A percentile compares a stretch with the other conserved stretches of the same genome.
These are phyloP conservation scores for Caenorhabditis drosophilae DNA, from an alignment of 2,888 invertebrate genomes.

Conservation along the genomic window DNA sequence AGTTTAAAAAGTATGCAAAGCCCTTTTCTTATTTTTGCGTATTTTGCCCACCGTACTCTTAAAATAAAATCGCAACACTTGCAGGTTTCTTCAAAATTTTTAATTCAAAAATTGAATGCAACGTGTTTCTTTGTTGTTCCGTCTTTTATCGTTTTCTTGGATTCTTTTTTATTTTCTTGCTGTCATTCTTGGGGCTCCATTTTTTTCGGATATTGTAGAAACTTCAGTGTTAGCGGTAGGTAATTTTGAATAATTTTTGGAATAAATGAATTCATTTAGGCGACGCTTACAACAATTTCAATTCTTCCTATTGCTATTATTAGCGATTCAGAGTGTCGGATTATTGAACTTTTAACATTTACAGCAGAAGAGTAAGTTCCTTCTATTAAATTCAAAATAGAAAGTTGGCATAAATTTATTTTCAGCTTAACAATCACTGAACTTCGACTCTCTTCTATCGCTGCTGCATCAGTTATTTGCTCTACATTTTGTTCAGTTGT, in stretches of 20 bases:
- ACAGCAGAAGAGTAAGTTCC: neutral
- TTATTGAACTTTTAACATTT: slow-evolving; percentile 6
- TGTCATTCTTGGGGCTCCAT: slow-evolving; percentile 55
- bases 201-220: slow-evolving; percentile 27
- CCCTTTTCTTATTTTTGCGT: neutral
- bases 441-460: neutral
- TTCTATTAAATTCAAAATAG: too few relatives aligned
- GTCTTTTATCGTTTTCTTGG: neutral
- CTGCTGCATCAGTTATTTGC: slow-evolving; percentile 75
- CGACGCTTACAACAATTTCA: slow-evolving; percentile 12
- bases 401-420: too few relatives aligned
- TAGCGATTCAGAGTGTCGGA: slow-evolving; percentile 5
- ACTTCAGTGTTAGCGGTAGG: slow-evolving; percentile 31
- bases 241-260: slow-evolving; percentile 5
- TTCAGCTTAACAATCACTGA: neutral
- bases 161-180: slow-evolving; percentile 28
- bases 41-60: neutral
- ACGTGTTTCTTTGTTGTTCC: neutral
- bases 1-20: neutral
- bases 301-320: slow-evolving; percentile 8
- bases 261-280: slow-evolving; percentile 5
- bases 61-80: too few relatives aligned
- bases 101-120: too few relatives aligned
- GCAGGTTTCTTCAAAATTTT: too few relatives aligned
- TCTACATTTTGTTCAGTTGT: slow-evolving; percentile 85